phyloP scores from a whole-genome alignment of 2,888 invertebrate species.

The Thymelicus sylvestris region DNA sequence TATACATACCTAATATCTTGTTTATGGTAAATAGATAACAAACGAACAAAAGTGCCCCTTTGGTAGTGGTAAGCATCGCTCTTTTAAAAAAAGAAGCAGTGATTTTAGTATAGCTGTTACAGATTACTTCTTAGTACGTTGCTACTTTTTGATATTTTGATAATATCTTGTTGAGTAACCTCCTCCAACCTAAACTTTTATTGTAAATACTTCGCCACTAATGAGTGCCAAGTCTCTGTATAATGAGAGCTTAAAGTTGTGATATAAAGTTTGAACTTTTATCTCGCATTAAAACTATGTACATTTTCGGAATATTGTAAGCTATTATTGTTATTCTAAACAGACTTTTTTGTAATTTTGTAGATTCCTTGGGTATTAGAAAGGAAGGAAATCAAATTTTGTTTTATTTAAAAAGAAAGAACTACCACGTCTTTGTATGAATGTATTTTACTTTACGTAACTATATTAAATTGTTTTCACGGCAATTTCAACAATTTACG shows the following conservation, averaged over 20 bases:
- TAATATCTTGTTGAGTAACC: slow-evolving; percentile 46
- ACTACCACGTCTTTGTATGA: too few species aligned
- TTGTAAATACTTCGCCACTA: slow-evolving; percentile 57
- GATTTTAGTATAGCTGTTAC: too few species aligned
- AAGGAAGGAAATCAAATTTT: too few species aligned
- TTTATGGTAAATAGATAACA: too few species aligned
- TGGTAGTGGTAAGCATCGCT: too few species aligned
- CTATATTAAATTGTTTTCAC: slow-evolving; percentile 5
- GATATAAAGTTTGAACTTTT: slow-evolving; percentile 47
- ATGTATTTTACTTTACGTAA: not conserved
- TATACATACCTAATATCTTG: too few species aligned
- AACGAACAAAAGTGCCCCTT: too few species aligned
- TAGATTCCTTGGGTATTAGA: too few species aligned
- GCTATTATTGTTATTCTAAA: too few species aligned
- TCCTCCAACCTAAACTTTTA: slow-evolving; percentile 53
- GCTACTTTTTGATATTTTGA: slow-evolving; percentile 40
- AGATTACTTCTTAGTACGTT: not conserved
- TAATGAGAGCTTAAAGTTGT: slow-evolving; percentile 50
- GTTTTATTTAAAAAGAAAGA: too few species aligned
- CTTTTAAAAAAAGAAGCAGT: too few species aligned
- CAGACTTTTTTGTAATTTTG: too few species aligned
- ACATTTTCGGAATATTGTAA: slow-evolving; percentile 42
- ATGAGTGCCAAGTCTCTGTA: slow-evolving; percentile 54
- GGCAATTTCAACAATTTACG: slow-evolving; percentile 17
- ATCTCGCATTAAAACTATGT: slow-evolving; percentile 47